A percentile compares a stretch with the other conserved stretches of the same genome.
These are phyloP conservation scores for Pungitius pungitius DNA, from an alignment of 2,113 vertebrate species.

Conservation along the genomic window DNA sequence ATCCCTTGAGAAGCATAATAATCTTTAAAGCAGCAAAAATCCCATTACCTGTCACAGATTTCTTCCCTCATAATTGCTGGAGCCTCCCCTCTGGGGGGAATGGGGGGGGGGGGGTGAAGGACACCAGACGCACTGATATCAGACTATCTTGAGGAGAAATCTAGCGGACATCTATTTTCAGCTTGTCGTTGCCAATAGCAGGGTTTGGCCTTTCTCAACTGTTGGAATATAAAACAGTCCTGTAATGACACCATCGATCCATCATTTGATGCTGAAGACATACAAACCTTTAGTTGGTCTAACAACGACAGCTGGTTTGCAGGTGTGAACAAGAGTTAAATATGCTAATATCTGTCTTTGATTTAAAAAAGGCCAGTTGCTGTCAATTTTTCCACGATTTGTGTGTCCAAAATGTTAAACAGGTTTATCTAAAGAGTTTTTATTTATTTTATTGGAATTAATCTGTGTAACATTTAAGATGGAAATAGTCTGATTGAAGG, in stretches of 20 bases:
- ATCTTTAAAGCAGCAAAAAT: constrained; percentile 77
- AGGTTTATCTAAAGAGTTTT: background rate
- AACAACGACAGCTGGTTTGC: background rate
- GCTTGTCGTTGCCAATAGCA: constrained; percentile 47
- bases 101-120: constrained; percentile 72
- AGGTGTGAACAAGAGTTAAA: background rate
- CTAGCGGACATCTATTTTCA: constrained; percentile 72
- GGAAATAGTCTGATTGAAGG: background rate
- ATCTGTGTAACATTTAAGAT: background rate
- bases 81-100: constrained; percentile 69
- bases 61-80: constrained; percentile 75
- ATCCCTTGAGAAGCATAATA: constrained; percentile 77
- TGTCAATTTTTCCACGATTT: background rate
- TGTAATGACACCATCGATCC: constrained; percentile 15
- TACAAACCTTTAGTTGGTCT: constrained; percentile 3
- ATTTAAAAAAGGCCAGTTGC: background rate
- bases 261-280: constrained; percentile 12
- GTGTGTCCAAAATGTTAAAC: background rate
- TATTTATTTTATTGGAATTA: background rate
- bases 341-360: background rate
- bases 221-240: constrained; percentile 28
- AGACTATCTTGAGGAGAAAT: constrained; percentile 63
- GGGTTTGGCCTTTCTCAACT: constrained; percentile 45
- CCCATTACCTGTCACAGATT: constrained; percentile 76
- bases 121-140: constrained; percentile 58